These are phyloP conservation scores for Chrysolina haemoptera DNA, from an alignment of 2,888 invertebrate species.

Conservation along the genomic window DNA sequence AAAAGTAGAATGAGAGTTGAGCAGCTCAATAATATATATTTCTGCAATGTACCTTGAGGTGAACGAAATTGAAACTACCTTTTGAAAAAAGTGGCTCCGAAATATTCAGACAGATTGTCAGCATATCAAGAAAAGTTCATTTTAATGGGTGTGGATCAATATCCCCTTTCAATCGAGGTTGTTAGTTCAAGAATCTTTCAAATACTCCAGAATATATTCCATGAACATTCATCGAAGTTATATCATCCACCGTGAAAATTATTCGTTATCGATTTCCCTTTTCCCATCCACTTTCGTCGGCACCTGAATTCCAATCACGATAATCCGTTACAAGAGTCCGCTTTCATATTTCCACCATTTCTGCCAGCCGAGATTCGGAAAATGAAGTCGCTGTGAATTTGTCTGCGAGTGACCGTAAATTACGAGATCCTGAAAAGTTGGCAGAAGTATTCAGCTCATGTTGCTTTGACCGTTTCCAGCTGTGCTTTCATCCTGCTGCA, in stretches of 20 bases:
- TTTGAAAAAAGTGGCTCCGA: too few relatives aligned
- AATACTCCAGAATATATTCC: too few relatives aligned
- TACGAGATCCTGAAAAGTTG: constrained; percentile 45
- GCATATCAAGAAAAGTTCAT: too few relatives aligned
- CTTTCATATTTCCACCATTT: constrained; percentile 35
- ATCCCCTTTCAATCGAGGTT: too few relatives aligned
- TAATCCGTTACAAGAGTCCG: constrained; percentile 39
- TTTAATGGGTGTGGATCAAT: too few relatives aligned
- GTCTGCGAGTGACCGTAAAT: constrained; percentile 48
- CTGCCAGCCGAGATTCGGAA: constrained; percentile 33
- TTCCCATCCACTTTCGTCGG: constrained; percentile 28
- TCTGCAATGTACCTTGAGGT: too few relatives aligned
- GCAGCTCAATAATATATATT: too few relatives aligned
- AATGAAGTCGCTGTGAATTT: constrained; percentile 42
- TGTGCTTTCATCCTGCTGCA: constrained; percentile 49
- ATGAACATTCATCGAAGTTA: too few relatives aligned
- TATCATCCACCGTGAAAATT: neutral
- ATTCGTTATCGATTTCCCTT: constrained; percentile 32
- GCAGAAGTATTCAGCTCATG: constrained; percentile 45
- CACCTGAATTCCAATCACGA: constrained; percentile 36
- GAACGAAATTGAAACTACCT: too few relatives aligned
- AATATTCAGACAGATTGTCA: too few relatives aligned
- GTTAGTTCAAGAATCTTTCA: too few relatives aligned
- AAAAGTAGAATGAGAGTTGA: too few relatives aligned
- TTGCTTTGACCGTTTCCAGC: constrained; percentile 47